Evolutionary conservation across 2,888 invertebrate genomes (phyloP).

Genomic region (Mythimna vitellina): DNA sequence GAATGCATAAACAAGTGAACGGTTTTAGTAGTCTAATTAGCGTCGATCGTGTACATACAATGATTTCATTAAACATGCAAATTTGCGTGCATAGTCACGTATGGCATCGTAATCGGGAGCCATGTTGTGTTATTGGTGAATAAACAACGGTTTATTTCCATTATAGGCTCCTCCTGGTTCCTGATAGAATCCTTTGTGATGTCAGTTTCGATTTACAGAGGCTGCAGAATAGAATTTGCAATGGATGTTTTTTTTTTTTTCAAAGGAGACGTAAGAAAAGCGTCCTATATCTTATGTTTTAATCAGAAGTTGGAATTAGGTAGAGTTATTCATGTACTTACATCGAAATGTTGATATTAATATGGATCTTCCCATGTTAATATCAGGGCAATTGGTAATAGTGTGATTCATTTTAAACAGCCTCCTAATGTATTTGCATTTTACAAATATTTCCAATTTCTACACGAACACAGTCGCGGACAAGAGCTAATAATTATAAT

Average conservation of each 20-base stretch:
- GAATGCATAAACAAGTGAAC: conserved; percentile 78
- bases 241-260: neutral
- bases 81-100: conserved; percentile 76
- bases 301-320: no score
- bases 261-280: no score
- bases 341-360: no score
- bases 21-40: conserved; percentile 84
- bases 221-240: neutral
- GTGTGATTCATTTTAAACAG: no score
- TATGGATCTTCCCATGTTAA: no score
- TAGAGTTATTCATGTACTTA: no score
- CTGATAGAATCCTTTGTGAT: conserved; percentile 28
- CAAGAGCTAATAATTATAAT: no score
- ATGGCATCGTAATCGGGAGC: conserved; percentile 73
- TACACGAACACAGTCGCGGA: no score
- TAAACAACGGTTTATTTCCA: conserved; percentile 60
- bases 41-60: conserved; percentile 81
- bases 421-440: no score
- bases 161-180: conserved; percentile 22
- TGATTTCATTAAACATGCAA: conserved; percentile 87
- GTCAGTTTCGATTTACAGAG: neutral
- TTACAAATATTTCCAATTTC: no score
- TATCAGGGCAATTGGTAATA: no score
- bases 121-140: conserved; percentile 68
- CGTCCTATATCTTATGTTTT: no score